Conservation (phyloP, 2,797 vertebrate species). For the Monodelphis domestica region DNA sequence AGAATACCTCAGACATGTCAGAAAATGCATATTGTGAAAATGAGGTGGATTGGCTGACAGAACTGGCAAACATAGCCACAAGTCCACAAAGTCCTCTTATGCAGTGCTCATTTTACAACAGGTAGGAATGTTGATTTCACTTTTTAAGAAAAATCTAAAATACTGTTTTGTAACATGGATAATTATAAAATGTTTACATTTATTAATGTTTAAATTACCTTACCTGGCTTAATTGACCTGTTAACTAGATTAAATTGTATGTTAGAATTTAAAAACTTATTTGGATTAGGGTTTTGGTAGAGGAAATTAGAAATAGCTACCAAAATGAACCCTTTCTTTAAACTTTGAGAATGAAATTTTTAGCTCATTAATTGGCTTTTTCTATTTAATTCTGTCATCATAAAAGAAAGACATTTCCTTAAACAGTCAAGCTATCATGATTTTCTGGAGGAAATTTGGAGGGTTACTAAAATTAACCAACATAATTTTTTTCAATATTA, state of each 20-base stretch:
- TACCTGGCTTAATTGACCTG: background rate
- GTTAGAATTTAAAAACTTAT: conserved; percentile 15
- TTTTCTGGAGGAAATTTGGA: background rate
- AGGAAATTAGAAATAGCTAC: background rate
- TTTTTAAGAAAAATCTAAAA: conserved; percentile 29
- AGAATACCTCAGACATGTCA: conserved; percentile 87
- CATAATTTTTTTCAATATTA: background rate
- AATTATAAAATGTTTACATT: conserved; percentile 10
- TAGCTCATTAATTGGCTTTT: background rate
- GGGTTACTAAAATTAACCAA: background rate
- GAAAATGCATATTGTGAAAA: conserved; percentile 85
- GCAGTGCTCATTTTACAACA: conserved; percentile 91
- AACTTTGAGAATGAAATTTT: conserved; percentile 12
- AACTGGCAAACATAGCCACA: conserved; percentile 98
- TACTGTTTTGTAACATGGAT: background rate
- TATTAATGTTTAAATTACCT: conserved; percentile 34
- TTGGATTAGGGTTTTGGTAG: conserved; percentile 31
- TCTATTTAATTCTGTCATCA: background rate
- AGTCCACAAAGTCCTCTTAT: conserved; percentile 97
- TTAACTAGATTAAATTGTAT: conserved; percentile 28
- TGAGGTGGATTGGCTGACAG: conserved; percentile 95
- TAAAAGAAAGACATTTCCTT: background rate
- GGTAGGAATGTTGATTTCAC: conserved; percentile 76
- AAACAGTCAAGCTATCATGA: background rate
- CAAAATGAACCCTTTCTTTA: background rate